phyloP scores from a whole-genome alignment of 2,888 invertebrate genomes.

The Micoletzkya japonica region DNA sequence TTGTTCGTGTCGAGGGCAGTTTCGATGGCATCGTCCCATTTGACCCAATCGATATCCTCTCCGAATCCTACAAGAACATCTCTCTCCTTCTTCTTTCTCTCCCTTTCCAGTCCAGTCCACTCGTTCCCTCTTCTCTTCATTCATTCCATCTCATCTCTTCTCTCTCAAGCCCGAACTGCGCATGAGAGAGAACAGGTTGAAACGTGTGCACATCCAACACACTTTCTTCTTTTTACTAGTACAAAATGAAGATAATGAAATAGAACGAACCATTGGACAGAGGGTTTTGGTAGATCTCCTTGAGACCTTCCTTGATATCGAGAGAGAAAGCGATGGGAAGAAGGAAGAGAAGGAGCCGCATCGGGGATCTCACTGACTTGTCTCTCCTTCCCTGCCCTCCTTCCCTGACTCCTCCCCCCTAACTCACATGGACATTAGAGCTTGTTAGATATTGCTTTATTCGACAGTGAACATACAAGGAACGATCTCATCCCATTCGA shows the following conservation, averaged over 20 bases:
- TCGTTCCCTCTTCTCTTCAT: background rate
- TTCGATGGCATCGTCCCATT: slow-evolving; percentile 63
- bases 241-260: background rate
- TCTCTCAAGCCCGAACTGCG: too few relatives aligned
- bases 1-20: slow-evolving; percentile 62
- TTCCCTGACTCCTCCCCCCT: background rate
- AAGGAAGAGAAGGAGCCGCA: slow-evolving; percentile 30
- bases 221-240: too few relatives aligned
- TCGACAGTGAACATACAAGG: background rate
- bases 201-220: too few relatives aligned
- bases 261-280: slow-evolving; percentile 47
- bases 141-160: too few relatives aligned
- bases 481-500: slow-evolving; percentile 7
- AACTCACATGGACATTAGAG: background rate
- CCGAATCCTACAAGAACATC: slow-evolving; percentile 59
- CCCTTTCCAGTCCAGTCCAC: slow-evolving; percentile 6
- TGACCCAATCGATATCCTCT: slow-evolving; percentile 62
- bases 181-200: too few relatives aligned
- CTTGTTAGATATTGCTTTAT: background rate
- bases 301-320: slow-evolving; percentile 46
- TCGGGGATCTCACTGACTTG: too few relatives aligned
- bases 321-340: slow-evolving; percentile 32
- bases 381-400: background rate
- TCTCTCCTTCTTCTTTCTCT: background rate
- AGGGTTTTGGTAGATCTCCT: slow-evolving; percentile 57